A percentile compares a stretch with the other conserved stretches of the same genome.
phyloP scores from a whole-genome alignment of 1,140 invertebrate genomes.

The Kradibia gibbosae region DNA sequence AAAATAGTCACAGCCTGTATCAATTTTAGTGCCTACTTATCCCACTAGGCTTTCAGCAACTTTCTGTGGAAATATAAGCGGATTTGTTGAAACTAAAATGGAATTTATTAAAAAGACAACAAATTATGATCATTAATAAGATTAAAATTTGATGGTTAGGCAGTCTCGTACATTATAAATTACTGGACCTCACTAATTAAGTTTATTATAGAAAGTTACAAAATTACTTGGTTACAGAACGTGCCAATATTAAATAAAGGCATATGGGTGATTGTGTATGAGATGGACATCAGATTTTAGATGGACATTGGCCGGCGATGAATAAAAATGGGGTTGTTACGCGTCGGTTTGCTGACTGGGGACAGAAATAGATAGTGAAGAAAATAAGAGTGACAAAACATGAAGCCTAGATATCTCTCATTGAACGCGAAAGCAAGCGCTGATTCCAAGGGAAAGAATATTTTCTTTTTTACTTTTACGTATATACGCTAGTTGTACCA shows the following conservation, averaged over 20 bases:
- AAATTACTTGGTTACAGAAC: background rate
- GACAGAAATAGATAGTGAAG: background rate
- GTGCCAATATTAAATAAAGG: background rate
- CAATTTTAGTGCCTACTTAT: background rate
- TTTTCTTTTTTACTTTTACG: background rate
- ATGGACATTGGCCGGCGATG: background rate
- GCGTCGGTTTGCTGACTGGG: too few species aligned
- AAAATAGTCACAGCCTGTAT: background rate
- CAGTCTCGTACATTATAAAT: background rate
- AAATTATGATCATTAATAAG: background rate
- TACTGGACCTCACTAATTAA: slow-evolving; percentile 13
- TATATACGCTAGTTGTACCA: background rate
- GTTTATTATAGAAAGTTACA: slow-evolving; percentile 33
- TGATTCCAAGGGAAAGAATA: background rate
- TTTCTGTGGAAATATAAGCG: background rate
- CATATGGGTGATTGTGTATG: background rate
- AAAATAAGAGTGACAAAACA: background rate
- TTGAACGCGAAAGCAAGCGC: background rate
- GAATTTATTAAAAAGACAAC: slow-evolving; percentile 20
- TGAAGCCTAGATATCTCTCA: background rate
- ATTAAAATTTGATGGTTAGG: background rate
- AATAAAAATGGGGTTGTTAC: background rate
- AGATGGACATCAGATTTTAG: background rate
- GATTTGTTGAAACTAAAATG: background rate
- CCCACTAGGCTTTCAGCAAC: background rate